Evolutionary conservation across 2,113 vertebrate species (phyloP).

Genomic region (Calyptomena viridis): DNA sequence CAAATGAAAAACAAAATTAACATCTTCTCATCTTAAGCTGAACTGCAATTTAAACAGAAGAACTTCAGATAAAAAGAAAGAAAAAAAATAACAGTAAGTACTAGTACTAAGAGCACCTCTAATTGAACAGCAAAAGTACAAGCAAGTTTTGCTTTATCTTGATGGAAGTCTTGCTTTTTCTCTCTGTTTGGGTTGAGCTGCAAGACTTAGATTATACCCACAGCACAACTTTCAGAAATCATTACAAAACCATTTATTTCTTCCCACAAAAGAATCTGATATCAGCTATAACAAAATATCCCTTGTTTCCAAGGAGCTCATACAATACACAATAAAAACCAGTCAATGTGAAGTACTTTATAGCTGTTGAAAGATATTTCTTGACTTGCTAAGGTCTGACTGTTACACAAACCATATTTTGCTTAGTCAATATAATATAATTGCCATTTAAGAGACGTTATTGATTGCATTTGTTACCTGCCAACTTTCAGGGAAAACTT

Average conservation of each 20-base stretch:
- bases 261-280: neutral
- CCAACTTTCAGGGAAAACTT: neutral
- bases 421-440: constrained; percentile 28
- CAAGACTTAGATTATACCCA: neutral
- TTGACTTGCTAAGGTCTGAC: neutral
- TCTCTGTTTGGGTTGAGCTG: neutral
- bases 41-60: neutral
- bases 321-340: neutral
- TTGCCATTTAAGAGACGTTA: neutral
- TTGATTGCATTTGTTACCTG: neutral
- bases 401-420: neutral
- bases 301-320: neutral
- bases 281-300: neutral
- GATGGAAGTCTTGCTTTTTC: neutral
- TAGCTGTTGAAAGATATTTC: neutral
- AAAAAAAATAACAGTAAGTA: neutral
- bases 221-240: neutral
- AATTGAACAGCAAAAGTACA: neutral
- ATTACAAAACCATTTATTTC: constrained; percentile 12
- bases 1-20: neutral
- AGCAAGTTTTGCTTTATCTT: neutral
- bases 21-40: neutral
- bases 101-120: neutral
- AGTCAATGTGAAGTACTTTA: neutral
- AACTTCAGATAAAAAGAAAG: neutral